Percentiles rank a stretch among this genome's conserved stretches.
Evolutionary conservation across 1,140 invertebrate genomes (phyloP).

Genomic region (Phthorimaea operculella): DNA sequence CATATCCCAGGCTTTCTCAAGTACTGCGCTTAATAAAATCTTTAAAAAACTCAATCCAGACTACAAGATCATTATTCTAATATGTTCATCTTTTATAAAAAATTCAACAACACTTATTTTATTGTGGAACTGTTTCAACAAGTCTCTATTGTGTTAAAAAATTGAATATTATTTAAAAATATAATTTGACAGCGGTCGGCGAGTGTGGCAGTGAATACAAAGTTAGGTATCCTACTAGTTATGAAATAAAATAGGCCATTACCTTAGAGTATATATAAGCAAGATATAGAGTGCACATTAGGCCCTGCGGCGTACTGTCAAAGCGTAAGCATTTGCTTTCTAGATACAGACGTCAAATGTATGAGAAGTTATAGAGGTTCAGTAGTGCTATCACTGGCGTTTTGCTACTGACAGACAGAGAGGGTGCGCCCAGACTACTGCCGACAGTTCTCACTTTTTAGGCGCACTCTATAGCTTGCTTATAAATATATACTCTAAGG

Average conservation of each 20-base stretch:
- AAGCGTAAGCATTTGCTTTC: no score
- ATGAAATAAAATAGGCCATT: slow-evolving; percentile 48
- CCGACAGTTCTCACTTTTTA: no score
- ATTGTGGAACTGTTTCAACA: slow-evolving; percentile 65
- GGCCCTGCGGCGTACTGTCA: no score
- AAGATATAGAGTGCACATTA: no score
- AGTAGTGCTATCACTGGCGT: no score
- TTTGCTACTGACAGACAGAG: no score
- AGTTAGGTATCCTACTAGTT: slow-evolving; percentile 21
- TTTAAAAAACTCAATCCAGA: slow-evolving; percentile 66
- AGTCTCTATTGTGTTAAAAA: slow-evolving; percentile 63
- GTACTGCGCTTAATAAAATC: slow-evolving; percentile 57
- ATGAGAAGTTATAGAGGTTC: no score
- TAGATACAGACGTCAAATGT: no score
- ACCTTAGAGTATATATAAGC: no score
- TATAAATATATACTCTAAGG: no score
- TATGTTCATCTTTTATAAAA: slow-evolving; percentile 66
- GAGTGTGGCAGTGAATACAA: slow-evolving; percentile 59
- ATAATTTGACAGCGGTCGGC: slow-evolving; percentile 59
- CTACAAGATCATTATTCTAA: slow-evolving; percentile 67
- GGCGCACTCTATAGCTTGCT: no score
- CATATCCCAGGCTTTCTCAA: slow-evolving; percentile 23
- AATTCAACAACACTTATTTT: slow-evolving; percentile 67
- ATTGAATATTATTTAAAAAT: slow-evolving; percentile 41
- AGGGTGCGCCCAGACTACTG: no score